Conservation (phyloP, 2,113 vertebrate genomes). For the Plecturocebus donacophilus region DNA sequence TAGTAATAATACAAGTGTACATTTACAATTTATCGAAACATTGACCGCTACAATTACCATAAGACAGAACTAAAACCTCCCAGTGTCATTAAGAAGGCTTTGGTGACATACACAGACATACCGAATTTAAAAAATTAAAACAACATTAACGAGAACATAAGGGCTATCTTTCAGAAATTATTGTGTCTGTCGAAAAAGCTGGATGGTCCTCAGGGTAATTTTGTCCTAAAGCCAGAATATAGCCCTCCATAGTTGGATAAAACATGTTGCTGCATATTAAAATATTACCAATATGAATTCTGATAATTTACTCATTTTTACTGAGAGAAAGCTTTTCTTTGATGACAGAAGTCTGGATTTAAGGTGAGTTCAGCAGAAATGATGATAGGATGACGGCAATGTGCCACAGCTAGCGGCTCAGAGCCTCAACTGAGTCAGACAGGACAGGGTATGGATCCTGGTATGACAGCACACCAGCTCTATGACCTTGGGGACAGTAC, state of each 20-base stretch:
- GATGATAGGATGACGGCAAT: background rate
- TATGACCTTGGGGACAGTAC: background rate
- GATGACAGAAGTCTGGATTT: background rate
- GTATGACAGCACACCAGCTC: background rate
- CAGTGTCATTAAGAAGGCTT: background rate
- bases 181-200: background rate
- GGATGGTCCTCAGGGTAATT: background rate
- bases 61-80: background rate
- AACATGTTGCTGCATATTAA: background rate
- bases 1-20: background rate
- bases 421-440: background rate
- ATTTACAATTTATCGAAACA: background rate
- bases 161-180: background rate
- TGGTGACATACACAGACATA: background rate
- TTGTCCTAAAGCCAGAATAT: background rate
- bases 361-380: background rate
- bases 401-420: background rate
- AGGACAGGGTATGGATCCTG: background rate
- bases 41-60: background rate
- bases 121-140: background rate
- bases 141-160: background rate
- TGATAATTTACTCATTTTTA: background rate
- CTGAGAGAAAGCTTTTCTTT: background rate
- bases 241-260: background rate
- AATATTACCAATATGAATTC: background rate